Percentiles rank a stretch among this genome's conserved stretches.
These are phyloP conservation scores for Chaitophorus viminalis DNA, from an alignment of 2,888 invertebrate species.

Conservation along the genomic window DNA sequence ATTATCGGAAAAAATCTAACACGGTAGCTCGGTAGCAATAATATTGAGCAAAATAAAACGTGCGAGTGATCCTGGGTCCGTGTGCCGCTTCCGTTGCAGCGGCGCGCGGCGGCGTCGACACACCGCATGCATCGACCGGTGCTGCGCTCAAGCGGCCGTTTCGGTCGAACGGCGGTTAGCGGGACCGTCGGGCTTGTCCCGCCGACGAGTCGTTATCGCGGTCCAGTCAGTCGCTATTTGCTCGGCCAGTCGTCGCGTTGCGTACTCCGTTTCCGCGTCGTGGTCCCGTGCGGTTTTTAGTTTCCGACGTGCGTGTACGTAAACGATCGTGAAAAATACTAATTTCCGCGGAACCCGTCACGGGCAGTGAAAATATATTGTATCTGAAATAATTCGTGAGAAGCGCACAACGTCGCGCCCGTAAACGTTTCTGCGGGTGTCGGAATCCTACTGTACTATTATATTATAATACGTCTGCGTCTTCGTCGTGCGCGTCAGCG, in stretches of 20 bases:
- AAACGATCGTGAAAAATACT: neutral
- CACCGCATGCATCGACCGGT: conserved; percentile 25
- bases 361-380: neutral
- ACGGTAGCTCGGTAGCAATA: no score
- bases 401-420: neutral
- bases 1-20: no score
- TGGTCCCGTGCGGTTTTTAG: neutral
- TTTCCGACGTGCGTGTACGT: conserved; percentile 1
- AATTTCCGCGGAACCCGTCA: neutral
- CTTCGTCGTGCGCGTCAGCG: neutral
- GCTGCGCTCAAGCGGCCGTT: conserved; percentile 32
- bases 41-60: no score
- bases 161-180: neutral
- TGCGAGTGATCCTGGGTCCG: no score
- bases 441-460: neutral
- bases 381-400: neutral
- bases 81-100: neutral
- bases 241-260: conserved; percentile 6
- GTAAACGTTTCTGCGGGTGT: neutral
- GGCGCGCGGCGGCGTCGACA: neutral
- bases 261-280: neutral
- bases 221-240: conserved; percentile 32
- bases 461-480: no score
- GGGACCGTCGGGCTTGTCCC: conserved; percentile 21
- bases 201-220: conserved; percentile 32